These are phyloP conservation scores for Protomyctophum bolini DNA, from an alignment of 2,113 vertebrate species.

Conservation along the genomic window DNA sequence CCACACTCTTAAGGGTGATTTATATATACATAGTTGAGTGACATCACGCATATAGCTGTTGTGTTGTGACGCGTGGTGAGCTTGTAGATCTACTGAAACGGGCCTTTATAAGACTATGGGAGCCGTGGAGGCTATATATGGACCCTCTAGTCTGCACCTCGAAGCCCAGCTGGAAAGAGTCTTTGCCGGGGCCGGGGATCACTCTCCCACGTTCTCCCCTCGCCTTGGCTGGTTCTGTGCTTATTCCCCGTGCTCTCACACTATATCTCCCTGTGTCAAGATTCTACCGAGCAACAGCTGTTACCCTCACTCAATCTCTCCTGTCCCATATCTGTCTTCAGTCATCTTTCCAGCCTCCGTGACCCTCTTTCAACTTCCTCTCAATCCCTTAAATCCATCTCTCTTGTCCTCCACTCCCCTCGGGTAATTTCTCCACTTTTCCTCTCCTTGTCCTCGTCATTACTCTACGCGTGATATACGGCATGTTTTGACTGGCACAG, in stretches of 20 bases:
- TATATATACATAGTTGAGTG: no score
- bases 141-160: not conserved
- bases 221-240: slow-evolving; percentile 31
- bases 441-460: slow-evolving; percentile 1
- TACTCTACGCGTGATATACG: slow-evolving; percentile 24
- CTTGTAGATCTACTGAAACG: no score
- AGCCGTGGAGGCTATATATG: no score
- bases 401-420: slow-evolving; percentile 3
- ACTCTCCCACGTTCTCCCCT: slow-evolving; percentile 18
- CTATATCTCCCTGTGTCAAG: slow-evolving; percentile 49
- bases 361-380: slow-evolving; percentile 24
- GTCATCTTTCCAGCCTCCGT: slow-evolving; percentile 38
- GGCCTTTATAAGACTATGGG: not conserved
- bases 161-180: slow-evolving; percentile 10
- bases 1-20: not conserved
- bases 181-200: slow-evolving; percentile 10
- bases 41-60: no score
- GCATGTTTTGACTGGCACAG: slow-evolving; percentile 24
- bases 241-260: slow-evolving; percentile 41
- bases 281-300: slow-evolving; percentile 54
- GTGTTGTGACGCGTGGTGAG: no score
- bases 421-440: not conserved
- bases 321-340: slow-evolving; percentile 39
- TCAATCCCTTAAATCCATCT: slow-evolving; percentile 29
- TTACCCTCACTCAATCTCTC: slow-evolving; percentile 44